These are phyloP conservation scores for Luehdorfia chinensis DNA, from an alignment of 1,140 invertebrate species.

Conservation along the genomic window DNA sequence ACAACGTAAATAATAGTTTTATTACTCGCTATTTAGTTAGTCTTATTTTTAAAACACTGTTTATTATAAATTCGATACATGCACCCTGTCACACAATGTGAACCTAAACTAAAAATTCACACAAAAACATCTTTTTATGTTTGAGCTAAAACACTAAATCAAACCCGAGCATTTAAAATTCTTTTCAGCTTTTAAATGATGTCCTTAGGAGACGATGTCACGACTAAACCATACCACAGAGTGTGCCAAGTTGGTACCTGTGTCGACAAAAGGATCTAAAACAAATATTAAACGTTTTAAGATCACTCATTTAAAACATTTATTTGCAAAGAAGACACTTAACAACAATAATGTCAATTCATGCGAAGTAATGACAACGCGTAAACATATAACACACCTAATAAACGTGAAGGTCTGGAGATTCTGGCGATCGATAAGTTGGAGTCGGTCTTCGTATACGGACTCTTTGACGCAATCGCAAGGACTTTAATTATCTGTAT, in stretches of 20 bases:
- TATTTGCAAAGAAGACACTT: constrained; percentile 40
- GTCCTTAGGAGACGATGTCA: constrained; percentile 19
- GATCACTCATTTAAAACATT: constrained; percentile 37
- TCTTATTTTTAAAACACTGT: constrained; percentile 20
- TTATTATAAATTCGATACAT: constrained; percentile 55
- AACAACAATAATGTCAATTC: constrained; percentile 59
- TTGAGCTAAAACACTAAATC: constrained; percentile 18
- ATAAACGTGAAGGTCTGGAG: constrained; percentile 28
- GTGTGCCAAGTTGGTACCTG: constrained; percentile 72
- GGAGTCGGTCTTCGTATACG: constrained; percentile 14
- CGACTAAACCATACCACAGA: constrained; percentile 47
- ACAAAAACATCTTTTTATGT: constrained; percentile 19
- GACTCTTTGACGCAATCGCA: constrained; percentile 18
- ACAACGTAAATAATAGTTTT: constrained; percentile 21
- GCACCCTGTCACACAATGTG: constrained; percentile 73
- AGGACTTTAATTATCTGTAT: constrained; percentile 27
- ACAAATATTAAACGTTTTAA: constrained; percentile 39
- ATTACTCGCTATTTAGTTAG: constrained; percentile 15
- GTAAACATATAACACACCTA: constrained; percentile 66
- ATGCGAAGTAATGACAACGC: constrained; percentile 70
- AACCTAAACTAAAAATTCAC: constrained; percentile 31
- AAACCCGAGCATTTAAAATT: neutral
- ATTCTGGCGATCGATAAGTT: constrained; percentile 22
- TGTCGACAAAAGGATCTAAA: constrained; percentile 42
- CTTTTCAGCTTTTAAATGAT: constrained; percentile 6